phyloP scores from a whole-genome alignment of 53 echinoderm and acorn worm genomes.

The Echinometra lucunter region DNA sequence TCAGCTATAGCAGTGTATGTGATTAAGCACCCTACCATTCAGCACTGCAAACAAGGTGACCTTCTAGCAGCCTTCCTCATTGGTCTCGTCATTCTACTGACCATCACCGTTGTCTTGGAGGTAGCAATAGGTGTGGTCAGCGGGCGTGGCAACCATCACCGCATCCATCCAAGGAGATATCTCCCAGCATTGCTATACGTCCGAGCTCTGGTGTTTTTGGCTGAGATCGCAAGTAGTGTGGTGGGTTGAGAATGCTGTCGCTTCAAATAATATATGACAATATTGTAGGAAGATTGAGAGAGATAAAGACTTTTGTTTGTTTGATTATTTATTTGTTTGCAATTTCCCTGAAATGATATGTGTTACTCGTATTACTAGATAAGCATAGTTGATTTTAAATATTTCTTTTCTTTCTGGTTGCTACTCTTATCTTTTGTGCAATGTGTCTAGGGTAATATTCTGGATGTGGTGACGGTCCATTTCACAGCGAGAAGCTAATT shows the following conservation, averaged over 20 bases:
- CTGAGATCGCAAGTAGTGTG: conserved; percentile 86
- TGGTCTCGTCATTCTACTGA: conserved; percentile 78
- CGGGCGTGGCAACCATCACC: conserved; percentile 86
- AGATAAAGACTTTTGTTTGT: no score
- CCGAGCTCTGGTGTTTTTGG: conserved; percentile 84
- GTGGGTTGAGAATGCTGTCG: conserved; percentile 59
- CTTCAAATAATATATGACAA: no score
- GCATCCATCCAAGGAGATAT: conserved; percentile 74
- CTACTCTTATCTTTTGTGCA: no score
- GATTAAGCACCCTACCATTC: conserved; percentile 72
- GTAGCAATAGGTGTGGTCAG: conserved; percentile 80
- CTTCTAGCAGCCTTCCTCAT: conserved; percentile 86
- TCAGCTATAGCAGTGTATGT: conserved; percentile 82
- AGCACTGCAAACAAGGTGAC: conserved; percentile 75
- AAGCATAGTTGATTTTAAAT: no score
- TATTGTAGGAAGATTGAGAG: not conserved
- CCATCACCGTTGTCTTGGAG: conserved; percentile 85
- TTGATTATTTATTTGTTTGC: no score
- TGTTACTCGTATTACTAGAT: no score
- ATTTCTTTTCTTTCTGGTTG: no score
- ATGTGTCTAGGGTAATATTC: no score
- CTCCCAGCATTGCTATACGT: conserved; percentile 88
- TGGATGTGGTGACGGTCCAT: no score
- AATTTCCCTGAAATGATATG: no score
- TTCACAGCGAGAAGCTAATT: no score